phyloP scores from a whole-genome alignment of 2,888 invertebrate species.

The Tipula helvola region DNA sequence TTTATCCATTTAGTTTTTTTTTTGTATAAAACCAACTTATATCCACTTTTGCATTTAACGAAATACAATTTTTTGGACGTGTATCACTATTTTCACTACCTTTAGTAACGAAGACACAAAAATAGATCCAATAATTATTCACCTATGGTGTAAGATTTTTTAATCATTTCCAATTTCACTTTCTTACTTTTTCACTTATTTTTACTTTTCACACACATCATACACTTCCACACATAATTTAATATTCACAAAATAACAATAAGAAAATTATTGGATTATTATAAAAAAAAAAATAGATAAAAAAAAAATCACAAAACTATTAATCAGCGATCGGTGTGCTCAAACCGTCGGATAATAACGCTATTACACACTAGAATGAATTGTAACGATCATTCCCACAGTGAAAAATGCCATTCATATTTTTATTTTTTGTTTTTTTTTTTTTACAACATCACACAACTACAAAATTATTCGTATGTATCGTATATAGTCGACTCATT shows the following conservation, averaged over 20 bases:
- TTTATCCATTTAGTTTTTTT: not conserved
- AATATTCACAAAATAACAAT: not conserved
- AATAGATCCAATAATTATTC: not conserved
- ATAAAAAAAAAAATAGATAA: not conserved
- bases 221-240: not conserved
- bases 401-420: conserved; percentile 4
- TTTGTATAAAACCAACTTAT: not conserved
- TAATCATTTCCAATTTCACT: not conserved
- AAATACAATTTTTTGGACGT: not conserved
- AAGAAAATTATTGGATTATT: not conserved
- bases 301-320: not conserved
- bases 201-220: not conserved
- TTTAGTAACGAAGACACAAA: not conserved
- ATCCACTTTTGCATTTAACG: not conserved
- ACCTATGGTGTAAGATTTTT: not conserved
- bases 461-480: not conserved
- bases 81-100: not conserved
- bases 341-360: not conserved
- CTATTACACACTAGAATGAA: conserved; percentile 4
- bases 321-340: not conserved
- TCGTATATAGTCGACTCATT: not conserved
- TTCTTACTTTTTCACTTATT: not conserved
- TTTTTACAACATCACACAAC: not conserved
- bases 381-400: conserved; percentile 4
- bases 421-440: not conserved